Conservation (phyloP, 1,140 invertebrate genomes). For the Steinernema feltiae region DNA sequence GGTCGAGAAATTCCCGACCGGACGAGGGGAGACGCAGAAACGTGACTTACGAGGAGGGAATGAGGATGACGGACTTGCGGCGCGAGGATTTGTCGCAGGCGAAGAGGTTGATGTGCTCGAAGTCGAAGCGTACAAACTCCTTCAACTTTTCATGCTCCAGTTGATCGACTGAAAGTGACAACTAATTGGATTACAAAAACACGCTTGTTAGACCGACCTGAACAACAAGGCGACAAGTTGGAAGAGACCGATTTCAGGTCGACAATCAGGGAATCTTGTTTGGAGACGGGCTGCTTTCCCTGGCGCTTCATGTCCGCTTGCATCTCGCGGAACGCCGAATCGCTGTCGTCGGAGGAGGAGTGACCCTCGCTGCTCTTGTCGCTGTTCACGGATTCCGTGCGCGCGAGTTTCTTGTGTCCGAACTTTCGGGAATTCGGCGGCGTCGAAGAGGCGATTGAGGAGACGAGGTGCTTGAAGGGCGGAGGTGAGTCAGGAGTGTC, state of each 20-base stretch:
- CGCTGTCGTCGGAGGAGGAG: neutral
- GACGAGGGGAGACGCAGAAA: neutral
- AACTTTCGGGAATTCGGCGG: neutral
- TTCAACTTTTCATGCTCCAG: slow-evolving; percentile 3
- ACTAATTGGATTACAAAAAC: neutral
- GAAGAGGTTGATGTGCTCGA: neutral
- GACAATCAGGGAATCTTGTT: slow-evolving; percentile 1
- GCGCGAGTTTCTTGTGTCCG: neutral
- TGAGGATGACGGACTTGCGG: neutral
- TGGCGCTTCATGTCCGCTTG: slow-evolving; percentile 1
- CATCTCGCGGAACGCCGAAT: neutral
- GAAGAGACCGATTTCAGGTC: slow-evolving; percentile 3
- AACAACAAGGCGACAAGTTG: neutral
- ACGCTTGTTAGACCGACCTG: neutral
- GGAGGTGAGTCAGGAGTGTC: neutral
- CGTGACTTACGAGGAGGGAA: neutral
- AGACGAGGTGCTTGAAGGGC: neutral
- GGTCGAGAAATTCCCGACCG: neutral
- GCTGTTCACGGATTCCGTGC: neutral
- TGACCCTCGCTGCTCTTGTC: neutral
- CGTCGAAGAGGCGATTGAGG: neutral
- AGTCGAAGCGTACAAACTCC: neutral
- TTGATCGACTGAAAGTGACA: neutral
- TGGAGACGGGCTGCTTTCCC: neutral
- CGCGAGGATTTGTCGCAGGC: neutral